Base-by-base conservation (phyloP, 2,797 vertebrate genomes). In the Petrocephalus sullivani region DNA sequence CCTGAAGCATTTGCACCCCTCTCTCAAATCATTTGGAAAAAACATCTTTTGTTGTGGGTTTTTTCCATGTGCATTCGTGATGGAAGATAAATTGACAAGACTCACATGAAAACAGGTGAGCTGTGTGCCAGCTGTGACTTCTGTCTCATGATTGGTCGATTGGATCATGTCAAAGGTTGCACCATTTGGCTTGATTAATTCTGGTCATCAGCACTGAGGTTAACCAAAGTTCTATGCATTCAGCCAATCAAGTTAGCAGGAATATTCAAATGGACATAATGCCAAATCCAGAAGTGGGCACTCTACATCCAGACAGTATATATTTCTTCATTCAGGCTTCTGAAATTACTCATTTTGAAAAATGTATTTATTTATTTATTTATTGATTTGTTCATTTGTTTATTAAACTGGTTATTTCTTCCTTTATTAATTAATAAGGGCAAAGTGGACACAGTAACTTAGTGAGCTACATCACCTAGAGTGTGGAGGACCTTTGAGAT, bases 1-100 rank as follows among this genome's bases (percentile, higher is more conserved):
- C 90, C 91, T 91, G 88, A 90, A 89, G 89, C 87, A 64, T 85
- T 57, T 90, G 89, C 37, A 85, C 90, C 92, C 90, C 90, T 88
- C 85, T 87, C 78, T 87, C 87, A 88, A 53, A n/a, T 83, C 78
- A 49, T 81, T 49, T 83, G 90, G 87, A 89, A 92, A 91, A 87
- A 88, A 71, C 28, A 87, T 81, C 28, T 85, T 19, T 56, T 81
- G 78, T 82, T n/a, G 37, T 82, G 5, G 37, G 0, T 23, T 83
- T 21, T 82, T 49, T 53, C 19, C 78, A 83, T 19, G 3, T 83
- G 46, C 19, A 49, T 83, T 53, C 0, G 1, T 83, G 41, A n/a
- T 49, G 10, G 10, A 84, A 84, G 9, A 53, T 83, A 51, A 19
- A 54, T 21, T 49, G 21, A 51, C 81, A 53, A 83, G 19, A 83